Percentiles rank a stretch among this genome's conserved stretches.
phyloP scores from a whole-genome alignment of 2,888 invertebrate genomes.

The Drosophila kambysellisi region DNA sequence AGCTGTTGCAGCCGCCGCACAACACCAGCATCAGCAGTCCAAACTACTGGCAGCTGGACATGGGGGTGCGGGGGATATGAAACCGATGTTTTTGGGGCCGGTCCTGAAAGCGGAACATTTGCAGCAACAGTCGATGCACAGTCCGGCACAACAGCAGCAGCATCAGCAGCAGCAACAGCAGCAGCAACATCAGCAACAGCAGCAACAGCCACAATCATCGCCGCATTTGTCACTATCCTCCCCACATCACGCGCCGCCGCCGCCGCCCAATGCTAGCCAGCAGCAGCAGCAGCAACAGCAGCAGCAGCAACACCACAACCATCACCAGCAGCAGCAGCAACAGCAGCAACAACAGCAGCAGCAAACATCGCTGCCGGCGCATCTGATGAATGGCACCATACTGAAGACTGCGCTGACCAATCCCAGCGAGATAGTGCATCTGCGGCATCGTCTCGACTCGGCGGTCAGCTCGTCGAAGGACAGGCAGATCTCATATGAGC shows the following conservation, averaged over 20 bases:
- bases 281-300: slow-evolving; percentile 76
- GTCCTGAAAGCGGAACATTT: slow-evolving; percentile 80
- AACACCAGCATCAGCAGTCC: slow-evolving; percentile 81
- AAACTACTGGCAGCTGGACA: slow-evolving; percentile 66
- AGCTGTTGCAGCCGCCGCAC: slow-evolving; percentile 81
- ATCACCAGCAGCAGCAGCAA: slow-evolving; percentile 55
- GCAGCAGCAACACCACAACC: slow-evolving; percentile 78
- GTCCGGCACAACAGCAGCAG: slow-evolving; percentile 81
- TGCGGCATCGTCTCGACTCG: slow-evolving; percentile 94
- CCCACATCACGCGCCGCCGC: slow-evolving; percentile 82
- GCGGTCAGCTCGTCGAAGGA: slow-evolving; percentile 95
- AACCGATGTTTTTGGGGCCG: slow-evolving; percentile 82
- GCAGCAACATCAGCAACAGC: slow-evolving; percentile 72
- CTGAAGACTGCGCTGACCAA: slow-evolving; percentile 97
- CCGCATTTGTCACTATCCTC: slow-evolving; percentile 74
- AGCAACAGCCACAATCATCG: slow-evolving; percentile 55
- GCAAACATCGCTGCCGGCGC: slow-evolving; percentile 87
- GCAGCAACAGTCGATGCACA: slow-evolving; percentile 74
- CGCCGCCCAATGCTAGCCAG: slow-evolving; percentile 48
- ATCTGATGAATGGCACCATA: slow-evolving; percentile 96
- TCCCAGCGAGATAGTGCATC: slow-evolving; percentile 96
- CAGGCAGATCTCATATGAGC: slow-evolving; percentile 92
- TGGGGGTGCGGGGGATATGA: slow-evolving; percentile 65
- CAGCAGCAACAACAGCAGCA: slow-evolving; percentile 75
- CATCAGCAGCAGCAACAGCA: slow-evolving; percentile 79